Evolutionary conservation across 2,888 invertebrate genomes (phyloP).

Genomic region (Drosophila cognata): DNA sequence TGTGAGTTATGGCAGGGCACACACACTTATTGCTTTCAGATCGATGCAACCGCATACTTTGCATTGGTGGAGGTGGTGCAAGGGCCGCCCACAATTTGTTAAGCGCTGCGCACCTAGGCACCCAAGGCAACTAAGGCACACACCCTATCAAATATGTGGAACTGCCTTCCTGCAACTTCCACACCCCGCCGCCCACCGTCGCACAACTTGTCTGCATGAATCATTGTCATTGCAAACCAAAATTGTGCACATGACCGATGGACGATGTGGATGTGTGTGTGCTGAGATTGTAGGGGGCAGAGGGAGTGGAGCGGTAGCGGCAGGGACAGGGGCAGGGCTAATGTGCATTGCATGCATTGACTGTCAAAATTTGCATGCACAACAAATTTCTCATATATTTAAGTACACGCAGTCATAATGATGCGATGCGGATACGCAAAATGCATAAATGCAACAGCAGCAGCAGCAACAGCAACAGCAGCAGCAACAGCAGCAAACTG

Average conservation of each 20-base stretch:
- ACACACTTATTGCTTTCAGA: constrained; percentile 17
- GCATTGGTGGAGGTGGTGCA: constrained; percentile 17
- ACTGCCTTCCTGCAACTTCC: not conserved
- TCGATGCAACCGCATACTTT: constrained; percentile 52
- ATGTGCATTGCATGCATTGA: constrained; percentile 67
- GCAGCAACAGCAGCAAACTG: constrained; percentile 27
- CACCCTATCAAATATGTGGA: constrained; percentile 18
- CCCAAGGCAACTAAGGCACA: constrained; percentile 9
- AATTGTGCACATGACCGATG: constrained; percentile 70
- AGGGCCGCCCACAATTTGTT: constrained; percentile 32
- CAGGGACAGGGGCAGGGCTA: constrained; percentile 42
- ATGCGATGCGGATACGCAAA: constrained; percentile 72
- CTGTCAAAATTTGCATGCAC: constrained; percentile 80
- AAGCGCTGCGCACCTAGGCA: constrained; percentile 27
- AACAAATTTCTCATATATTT: constrained; percentile 81
- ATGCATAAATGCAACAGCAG: constrained; percentile 75
- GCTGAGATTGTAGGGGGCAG: constrained; percentile 26
- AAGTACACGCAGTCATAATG: constrained; percentile 71
- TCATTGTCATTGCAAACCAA: constrained; percentile 70
- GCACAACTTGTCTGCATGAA: constrained; percentile 58
- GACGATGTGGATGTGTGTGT: constrained; percentile 36
- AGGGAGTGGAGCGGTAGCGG: not conserved
- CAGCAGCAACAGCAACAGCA: constrained; percentile 49
- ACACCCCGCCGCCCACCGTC: not conserved
- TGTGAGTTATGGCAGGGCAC: constrained; percentile 26